Conservation (phyloP, 2,113 vertebrate genomes). For the Osmerus mordax region DNA sequence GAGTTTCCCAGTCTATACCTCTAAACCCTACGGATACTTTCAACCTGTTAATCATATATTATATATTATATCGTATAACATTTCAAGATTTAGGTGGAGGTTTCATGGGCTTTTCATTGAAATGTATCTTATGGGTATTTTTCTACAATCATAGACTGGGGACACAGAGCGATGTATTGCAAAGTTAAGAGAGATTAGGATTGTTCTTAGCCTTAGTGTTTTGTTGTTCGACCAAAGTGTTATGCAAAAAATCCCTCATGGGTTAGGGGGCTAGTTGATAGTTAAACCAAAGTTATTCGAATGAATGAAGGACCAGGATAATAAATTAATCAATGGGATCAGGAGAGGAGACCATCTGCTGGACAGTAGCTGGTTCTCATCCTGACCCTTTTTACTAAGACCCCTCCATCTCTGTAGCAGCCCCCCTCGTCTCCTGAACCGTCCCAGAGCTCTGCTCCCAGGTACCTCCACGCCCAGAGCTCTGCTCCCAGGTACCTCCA, state of each 20-base stretch:
- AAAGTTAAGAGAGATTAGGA: conserved; percentile 49
- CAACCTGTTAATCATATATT: conserved; percentile 56
- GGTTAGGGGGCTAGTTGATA: conserved; percentile 50
- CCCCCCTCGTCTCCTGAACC: background rate
- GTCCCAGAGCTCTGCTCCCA: background rate
- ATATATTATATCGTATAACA: conserved; percentile 53
- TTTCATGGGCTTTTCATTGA: conserved; percentile 50
- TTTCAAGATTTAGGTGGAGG: conserved; percentile 50
- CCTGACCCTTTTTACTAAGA: conserved; percentile 10
- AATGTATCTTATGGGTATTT: conserved; percentile 68
- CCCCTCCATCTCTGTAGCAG: background rate
- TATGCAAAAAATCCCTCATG: conserved; percentile 66
- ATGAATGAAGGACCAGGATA: conserved; percentile 61
- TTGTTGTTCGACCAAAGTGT: conserved; percentile 67
- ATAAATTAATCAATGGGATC: conserved; percentile 56
- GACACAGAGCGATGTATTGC: conserved; percentile 49
- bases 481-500: background rate
- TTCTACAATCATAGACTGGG: conserved; percentile 73
- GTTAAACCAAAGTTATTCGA: conserved; percentile 54
- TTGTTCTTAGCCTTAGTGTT: conserved; percentile 46
- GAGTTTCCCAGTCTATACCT: conserved; percentile 68
- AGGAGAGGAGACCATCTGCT: conserved; percentile 42
- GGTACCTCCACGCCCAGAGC: background rate
- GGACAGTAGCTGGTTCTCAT: conserved; percentile 46
- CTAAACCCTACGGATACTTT: conserved; percentile 51